Base-by-base conservation (phyloP, 1,140 invertebrate genomes). In the Apis cerana region DNA sequence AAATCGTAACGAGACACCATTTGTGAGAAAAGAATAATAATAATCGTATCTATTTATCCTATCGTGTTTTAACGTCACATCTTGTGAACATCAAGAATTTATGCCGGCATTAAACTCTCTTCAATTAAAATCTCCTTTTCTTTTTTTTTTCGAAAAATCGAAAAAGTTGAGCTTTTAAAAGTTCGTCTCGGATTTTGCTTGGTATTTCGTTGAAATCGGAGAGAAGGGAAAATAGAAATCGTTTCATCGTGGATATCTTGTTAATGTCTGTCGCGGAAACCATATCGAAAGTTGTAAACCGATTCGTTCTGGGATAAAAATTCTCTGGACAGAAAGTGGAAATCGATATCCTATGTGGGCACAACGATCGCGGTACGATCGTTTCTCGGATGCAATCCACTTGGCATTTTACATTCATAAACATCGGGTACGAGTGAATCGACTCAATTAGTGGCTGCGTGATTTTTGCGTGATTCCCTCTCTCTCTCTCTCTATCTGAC, bases 291-390 rank as follows among this genome's bases (percentile, higher is more conserved):
- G 62, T 52, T n/a, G 62, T 81, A 58, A 75, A 75, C 33, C 27
- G 67, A 75, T 23, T 21, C 61, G 8, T 19, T 50, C 10, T 0
- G 19, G 43, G 64, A 43, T 75, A 54, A 59, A 54, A 59, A 61
- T 23, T 27, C 10, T n/a, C 19, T 27, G 3, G 27, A 10, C 27
- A n/a, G 62, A 75, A 75, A 81, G 54, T 61, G 72, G 64, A 68
- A 82, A 68, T 82, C 80, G 72, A 82, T 82, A 82, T 71, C 68
- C 15, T 54, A 13, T 58, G 23, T 23, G 77, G 71, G 67, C 33
- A 58, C 61, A 81, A 75, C 27, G 64, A 27, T 67, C 27, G 52
- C 19, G 10, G 7, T 7, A 33, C 12, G n/a, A 54, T 19, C 54
- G 23, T 27, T 54, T 10, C 2, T 19, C 59, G 43, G 19, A 33